phyloP scores from a whole-genome alignment of 2,888 invertebrate genomes.

The Conistra vaccinii region DNA sequence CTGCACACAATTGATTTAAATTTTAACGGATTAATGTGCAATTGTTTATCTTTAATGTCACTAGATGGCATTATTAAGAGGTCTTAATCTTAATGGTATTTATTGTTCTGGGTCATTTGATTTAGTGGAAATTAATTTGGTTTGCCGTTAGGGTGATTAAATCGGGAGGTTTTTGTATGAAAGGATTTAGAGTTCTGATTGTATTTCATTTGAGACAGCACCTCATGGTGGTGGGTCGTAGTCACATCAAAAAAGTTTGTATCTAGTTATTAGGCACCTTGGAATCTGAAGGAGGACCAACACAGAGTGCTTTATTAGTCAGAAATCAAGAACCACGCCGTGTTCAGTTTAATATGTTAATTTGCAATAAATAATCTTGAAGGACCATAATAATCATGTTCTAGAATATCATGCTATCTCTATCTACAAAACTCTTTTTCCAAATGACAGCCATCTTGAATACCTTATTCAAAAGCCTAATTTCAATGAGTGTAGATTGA shows the following conservation, averaged over 20 bases:
- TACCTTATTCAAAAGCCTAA: not conserved
- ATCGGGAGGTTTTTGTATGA: conserved; percentile 5
- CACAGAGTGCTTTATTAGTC: not conserved
- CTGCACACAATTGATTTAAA: conserved; percentile 34
- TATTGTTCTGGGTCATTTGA: not conserved
- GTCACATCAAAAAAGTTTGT: too few species aligned
- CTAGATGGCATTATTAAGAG: conserved; percentile 43
- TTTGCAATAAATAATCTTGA: not conserved
- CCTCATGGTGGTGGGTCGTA: too few species aligned
- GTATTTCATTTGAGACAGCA: not conserved
- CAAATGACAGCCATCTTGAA: not conserved
- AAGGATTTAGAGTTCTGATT: not conserved
- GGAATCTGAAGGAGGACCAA: not conserved
- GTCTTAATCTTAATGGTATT: not conserved
- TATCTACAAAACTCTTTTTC: not conserved
- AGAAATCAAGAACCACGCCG: not conserved
- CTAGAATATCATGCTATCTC: not conserved
- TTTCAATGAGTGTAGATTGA: not conserved
- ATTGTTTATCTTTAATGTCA: conserved; percentile 38
- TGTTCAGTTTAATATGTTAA: not conserved
- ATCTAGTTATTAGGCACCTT: too few species aligned
- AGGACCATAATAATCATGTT: not conserved
- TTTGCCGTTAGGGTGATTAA: conserved; percentile 34
- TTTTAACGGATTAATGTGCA: conserved; percentile 36
- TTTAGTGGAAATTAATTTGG: not conserved